Conservation (phyloP, 1,140 invertebrate species). For the Fopius arisanus region DNA sequence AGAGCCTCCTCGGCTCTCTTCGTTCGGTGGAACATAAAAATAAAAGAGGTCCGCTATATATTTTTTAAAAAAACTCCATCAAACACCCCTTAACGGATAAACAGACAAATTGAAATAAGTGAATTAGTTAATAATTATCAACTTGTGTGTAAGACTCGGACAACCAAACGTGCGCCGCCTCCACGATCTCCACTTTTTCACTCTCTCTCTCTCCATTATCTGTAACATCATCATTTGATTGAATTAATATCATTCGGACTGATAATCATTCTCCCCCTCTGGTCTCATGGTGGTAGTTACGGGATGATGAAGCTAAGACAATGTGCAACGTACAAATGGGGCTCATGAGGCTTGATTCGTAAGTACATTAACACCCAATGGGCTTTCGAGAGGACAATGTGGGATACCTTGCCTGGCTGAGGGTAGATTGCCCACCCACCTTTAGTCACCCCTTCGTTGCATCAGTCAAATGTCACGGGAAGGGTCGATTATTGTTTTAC, state of each 20-base stretch:
- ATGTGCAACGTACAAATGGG: conserved; percentile 54
- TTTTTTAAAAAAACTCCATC: not conserved
- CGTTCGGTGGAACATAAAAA: conserved; percentile 18
- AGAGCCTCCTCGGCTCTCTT: conserved; percentile 53
- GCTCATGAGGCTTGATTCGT: conserved; percentile 62
- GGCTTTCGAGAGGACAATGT: not conserved
- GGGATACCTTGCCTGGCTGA: not conserved
- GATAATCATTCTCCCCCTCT: not conserved
- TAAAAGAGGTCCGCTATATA: conserved; percentile 13
- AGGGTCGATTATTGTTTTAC: not conserved
- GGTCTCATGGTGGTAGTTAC: conserved; percentile 30
- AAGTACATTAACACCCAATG: conserved; percentile 41
- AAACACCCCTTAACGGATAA: not conserved
- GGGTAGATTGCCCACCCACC: conserved; percentile 5
- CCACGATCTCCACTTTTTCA: no score
- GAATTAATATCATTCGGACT: no score
- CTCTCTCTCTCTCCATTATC: not conserved
- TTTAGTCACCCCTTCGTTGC: not conserved
- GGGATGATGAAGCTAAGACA: conserved; percentile 57
- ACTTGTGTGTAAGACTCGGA: no score
- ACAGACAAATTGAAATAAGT: not conserved
- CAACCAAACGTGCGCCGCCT: no score
- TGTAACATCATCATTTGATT: not conserved
- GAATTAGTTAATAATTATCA: not conserved
- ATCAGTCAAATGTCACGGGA: conserved; percentile 1